Evolutionary conservation across 2,888 invertebrate species (phyloP).

Genomic region (Automeris io): DNA sequence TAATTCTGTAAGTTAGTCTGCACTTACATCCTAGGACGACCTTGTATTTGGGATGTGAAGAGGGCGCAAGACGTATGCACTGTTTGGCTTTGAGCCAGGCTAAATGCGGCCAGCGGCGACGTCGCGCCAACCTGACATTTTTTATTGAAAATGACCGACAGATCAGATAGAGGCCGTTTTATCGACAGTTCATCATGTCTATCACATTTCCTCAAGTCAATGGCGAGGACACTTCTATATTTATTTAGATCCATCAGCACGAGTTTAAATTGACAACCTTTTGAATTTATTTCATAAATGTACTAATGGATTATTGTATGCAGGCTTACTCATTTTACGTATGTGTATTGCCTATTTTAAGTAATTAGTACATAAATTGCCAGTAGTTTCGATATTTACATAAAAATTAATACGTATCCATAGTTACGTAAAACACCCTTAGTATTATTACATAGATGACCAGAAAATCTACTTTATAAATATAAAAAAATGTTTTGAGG

Average conservation of each 20-base stretch:
- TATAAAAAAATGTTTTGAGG: too few relatives aligned
- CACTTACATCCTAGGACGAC: constrained; percentile 57
- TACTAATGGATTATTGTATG: too few relatives aligned
- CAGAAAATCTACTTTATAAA: too few relatives aligned
- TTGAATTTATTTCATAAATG: too few relatives aligned
- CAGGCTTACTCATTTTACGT: too few relatives aligned
- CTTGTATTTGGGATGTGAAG: constrained; percentile 53
- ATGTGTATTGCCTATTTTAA: too few relatives aligned
- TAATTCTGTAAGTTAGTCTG: too few relatives aligned
- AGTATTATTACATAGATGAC: too few relatives aligned
- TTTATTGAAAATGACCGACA: constrained; percentile 72
- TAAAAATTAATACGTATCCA: too few relatives aligned
- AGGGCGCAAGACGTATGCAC: constrained; percentile 55
- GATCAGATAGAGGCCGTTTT: constrained; percentile 54
- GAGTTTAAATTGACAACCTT: neutral
- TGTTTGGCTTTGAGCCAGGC: constrained; percentile 63
- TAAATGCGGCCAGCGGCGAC: constrained; percentile 60
- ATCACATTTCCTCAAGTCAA: constrained; percentile 69
- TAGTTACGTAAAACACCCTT: too few relatives aligned
- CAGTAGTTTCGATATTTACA: too few relatives aligned
- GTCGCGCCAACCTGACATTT: constrained; percentile 69
- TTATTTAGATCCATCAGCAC: constrained; percentile 52
- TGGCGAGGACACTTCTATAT: constrained; percentile 70
- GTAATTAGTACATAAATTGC: too few relatives aligned
- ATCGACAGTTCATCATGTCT: constrained; percentile 56